These are phyloP conservation scores for Murina feae DNA, from an alignment of 2,113 vertebrate genomes.

Conservation along the genomic window DNA sequence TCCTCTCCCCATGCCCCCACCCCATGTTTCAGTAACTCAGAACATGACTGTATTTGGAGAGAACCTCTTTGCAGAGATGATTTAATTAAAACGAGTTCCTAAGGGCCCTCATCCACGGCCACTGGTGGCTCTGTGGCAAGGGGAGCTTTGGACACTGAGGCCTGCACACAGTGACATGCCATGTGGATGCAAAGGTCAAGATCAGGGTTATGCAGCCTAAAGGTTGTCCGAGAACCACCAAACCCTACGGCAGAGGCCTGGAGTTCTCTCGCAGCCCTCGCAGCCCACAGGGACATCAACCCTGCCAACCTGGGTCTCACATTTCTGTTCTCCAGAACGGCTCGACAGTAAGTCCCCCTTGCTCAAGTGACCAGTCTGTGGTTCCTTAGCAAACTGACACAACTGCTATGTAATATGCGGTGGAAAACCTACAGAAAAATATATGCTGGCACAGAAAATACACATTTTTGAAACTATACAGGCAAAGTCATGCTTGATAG, in stretches of 20 bases:
- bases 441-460: background rate
- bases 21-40: no score
- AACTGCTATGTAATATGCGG: background rate
- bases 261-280: background rate
- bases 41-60: background rate
- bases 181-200: background rate
- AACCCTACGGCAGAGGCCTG: rapidly evolving
- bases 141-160: background rate
- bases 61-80: background rate
- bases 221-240: background rate
- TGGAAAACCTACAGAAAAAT: background rate
- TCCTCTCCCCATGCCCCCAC: rapidly evolving
- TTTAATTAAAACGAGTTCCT: background rate
- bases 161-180: background rate
- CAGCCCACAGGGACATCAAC: no score
- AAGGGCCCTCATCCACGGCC: background rate
- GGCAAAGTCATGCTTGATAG: background rate
- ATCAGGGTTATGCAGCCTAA: no score
- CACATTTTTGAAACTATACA: background rate
- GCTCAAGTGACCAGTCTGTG: no score
- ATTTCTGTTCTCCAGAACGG: background rate
- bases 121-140: background rate
- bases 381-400: background rate
- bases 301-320: background rate
- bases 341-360: background rate